Base-by-base conservation (phyloP, 2,797 vertebrate genomes). In the Tokudaia muenninki region DNA sequence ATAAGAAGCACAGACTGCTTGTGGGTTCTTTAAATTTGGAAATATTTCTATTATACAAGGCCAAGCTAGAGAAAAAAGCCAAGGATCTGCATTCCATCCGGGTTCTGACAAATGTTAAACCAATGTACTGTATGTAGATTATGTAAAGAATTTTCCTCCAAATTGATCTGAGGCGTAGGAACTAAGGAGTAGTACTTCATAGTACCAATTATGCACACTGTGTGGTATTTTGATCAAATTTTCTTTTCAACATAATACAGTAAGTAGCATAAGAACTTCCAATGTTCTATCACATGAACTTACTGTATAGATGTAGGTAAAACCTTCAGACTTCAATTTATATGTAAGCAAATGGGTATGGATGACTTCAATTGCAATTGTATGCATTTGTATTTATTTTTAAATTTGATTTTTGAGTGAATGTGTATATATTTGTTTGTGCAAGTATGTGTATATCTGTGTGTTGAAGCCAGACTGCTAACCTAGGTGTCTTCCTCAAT, bases 341-440 rank as follows among this genome's bases (percentile, higher is more conserved):
- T 57, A 83, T 80, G 75, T 74, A 90, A 90, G 87, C 63, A 94
- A 96, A 47, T 22, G 90, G 70, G 19, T 77, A 16, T 70, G 70
- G 81, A 92, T 90, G 57, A 87, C 83, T 91, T 84, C 50, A 78
- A n/a, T 78, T 44, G 59, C 11, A 72, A 26, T 87, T 11, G 12
- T 61, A 74, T 31, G 12, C 57, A 31, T 89, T 52, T 80, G 67
- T 78, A n/a, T 88, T 44, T 34, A 21, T 31, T 44, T 59, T 88
- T 75, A 74, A 57, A 44, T 59, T 75, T 88, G 3, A 21, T 75
- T 59, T 34, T 14, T 59, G 37, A 59, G 11, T 44, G 17, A 41
- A 41, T 57, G n/a, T 41, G 5, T 87, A 26, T 12, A 0, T 24
- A 31, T 57, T 24, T 55, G 21, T 55, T 37, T 74, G n/a, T 57